A percentile compares a stretch with the other conserved stretches of the same genome.
Conservation (phyloP, 2,888 invertebrate genomes). For the Calameuta pallipes region DNA sequence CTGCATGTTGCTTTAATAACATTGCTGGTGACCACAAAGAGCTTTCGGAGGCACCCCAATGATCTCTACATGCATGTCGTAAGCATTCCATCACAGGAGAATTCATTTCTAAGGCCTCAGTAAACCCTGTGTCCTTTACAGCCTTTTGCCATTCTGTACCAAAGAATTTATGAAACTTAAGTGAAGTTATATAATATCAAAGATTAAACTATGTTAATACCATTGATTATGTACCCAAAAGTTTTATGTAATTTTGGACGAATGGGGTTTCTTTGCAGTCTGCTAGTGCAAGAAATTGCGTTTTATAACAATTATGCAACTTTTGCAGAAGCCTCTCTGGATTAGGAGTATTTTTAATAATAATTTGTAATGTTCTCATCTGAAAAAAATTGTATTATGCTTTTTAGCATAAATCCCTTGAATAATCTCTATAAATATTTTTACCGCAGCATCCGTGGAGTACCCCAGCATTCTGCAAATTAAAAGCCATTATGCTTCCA, state of each 20-base stretch:
- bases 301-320: constrained; percentile 55
- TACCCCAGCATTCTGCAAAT: constrained; percentile 75
- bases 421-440: constrained; percentile 6
- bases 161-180: neutral
- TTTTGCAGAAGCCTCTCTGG: constrained; percentile 55
- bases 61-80: constrained; percentile 68
- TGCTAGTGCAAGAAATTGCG: constrained; percentile 52
- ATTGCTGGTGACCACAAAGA: constrained; percentile 70
- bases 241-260: constrained; percentile 57
- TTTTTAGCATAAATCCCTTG: neutral
- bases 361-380: constrained; percentile 58
- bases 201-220: neutral
- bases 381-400: constrained; percentile 31
- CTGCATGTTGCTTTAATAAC: constrained; percentile 69
- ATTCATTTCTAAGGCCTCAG: constrained; percentile 48
- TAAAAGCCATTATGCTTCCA: neutral
- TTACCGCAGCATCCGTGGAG: constrained; percentile 76
- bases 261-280: constrained; percentile 61
- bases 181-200: neutral
- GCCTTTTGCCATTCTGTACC: constrained; percentile 72
- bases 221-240: constrained; percentile 51
- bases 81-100: constrained; percentile 69
- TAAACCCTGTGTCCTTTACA: constrained; percentile 60
- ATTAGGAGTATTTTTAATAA: constrained; percentile 56
- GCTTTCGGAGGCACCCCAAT: constrained; percentile 70